Base-by-base conservation (phyloP, 2,888 invertebrate species). In the Volucella zonaria region DNA sequence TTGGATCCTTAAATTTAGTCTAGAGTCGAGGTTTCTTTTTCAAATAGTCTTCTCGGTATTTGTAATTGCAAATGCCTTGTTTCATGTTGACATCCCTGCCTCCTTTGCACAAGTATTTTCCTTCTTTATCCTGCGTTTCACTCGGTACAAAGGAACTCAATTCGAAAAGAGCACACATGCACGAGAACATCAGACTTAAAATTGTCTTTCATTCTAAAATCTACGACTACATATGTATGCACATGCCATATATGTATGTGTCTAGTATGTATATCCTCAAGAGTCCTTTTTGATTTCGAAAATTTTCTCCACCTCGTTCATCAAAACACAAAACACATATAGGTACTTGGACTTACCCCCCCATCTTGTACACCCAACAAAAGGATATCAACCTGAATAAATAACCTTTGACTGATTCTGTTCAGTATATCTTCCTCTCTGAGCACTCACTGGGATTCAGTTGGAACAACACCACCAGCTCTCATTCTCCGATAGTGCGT, bases 1-100 rank as follows among this genome's bases (percentile, higher is more conserved):
- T 83, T 83, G 83, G 80, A 80, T 83, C 75, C 83, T 80, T 75
- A 71, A 71, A 82, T 79, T 68, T 66, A 64, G 38, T 66, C 66
- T 52, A 71, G 54, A 66, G 42, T 74, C 68, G 45, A 47, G 68
- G 59, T 79, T 76, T 52, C 38, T 54, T 66, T 51, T 38, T 8
- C 18, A 59, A 79, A 62, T 74, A 47, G 74, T 71, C 70, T 43
- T 61, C 49, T 66, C 71, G 64, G 70, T 66, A 75, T 79, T 83
- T 75, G 78, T 83, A 59, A 59, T 79, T 83, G 64, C 70, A 79
- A 83, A 79, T 83, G 45, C 51, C 62, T 58, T 54, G 68, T 70
- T 54, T 67, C 49, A 23, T 54, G 59, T 23, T 52, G 31, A 42
- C 47, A n/a, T 64, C 51, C 38, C 58, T 59, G 52, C 18, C 40